Evolutionary conservation across 2,888 invertebrate genomes (phyloP), one percentile per base, ranked within the genome.

Genomic region (Pinctada fucata): DNA sequence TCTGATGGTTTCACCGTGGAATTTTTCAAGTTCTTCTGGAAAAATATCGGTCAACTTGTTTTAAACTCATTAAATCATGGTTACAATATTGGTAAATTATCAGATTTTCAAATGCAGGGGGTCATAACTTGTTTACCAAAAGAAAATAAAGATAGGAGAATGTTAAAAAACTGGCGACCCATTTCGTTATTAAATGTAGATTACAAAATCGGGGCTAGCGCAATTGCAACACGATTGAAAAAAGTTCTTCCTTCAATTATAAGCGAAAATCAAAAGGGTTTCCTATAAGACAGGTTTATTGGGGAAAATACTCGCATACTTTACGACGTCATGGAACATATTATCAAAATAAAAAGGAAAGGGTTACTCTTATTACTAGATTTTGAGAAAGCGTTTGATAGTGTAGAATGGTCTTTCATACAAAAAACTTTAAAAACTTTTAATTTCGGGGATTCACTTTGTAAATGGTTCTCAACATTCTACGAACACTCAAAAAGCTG

Each of bases 51-150:
- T 3, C 48, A 70, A 31, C 50, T 70, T 70, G 48, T 70, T 13
- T 49, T 70, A 50, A 47, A 51, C 13, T 48, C 50, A 8, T 49
- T 50, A 70, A 70, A 70, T 70, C 13, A 48, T 70, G 70, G 70
- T 48, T 70, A 47, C 50, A 49, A 8, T 2, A 70, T 2, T 3
- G 70, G 70, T 49, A 3, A 70, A 50, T 48, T 70, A 8, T 70
- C 70, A 13, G 5, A 50, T 48, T n/a, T 51, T 48, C 49, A 70
- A 16, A n/a, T 31, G 6, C 70, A 70, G 13, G 70, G 70, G 13
- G 50, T 70, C 13, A 70, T 70, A 49, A 70, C 50, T 49, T 70
- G 70, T 70, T 50, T 70, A 13, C 70, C 50, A n/a, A 70, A 70
- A 3, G 70, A 45, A 16, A 49, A 49, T 2, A 70, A 49, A 48